Conservation (phyloP, 2,888 invertebrate genomes). For the Amphipoea oculea region DNA sequence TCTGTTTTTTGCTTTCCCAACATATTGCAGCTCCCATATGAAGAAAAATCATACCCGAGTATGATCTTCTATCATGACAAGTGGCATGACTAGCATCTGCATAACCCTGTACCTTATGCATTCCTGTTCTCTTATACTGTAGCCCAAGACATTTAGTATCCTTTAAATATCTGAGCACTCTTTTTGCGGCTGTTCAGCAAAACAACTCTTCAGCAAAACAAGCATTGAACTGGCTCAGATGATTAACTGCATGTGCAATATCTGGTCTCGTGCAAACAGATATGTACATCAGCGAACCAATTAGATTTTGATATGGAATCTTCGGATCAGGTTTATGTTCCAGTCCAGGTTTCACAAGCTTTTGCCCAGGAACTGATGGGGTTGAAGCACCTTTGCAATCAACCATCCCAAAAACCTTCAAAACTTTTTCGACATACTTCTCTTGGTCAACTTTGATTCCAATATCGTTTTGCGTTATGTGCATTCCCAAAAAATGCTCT, state of each 20-base stretch:
- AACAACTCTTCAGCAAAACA: no score
- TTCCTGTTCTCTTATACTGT: background rate
- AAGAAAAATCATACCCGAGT: no score
- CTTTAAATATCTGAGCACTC: no score
- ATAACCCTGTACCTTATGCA: background rate
- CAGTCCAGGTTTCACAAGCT: background rate
- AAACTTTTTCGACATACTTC: background rate
- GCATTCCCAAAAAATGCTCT: no score
- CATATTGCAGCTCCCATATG: no score
- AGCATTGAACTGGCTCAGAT: no score
- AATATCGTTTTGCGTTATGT: background rate
- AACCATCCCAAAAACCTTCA: background rate
- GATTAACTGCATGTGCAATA: no score
- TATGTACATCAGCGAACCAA: background rate
- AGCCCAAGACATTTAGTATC: background rate
- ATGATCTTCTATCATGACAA: background rate
- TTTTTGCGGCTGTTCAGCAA: no score
- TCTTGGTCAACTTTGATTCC: background rate
- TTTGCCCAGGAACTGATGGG: background rate
- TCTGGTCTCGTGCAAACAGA: no score
- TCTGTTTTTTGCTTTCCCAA: no score
- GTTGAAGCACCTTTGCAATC: background rate
- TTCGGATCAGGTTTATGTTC: background rate
- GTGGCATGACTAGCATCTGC: background rate
- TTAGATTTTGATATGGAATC: background rate